phyloP scores from a whole-genome alignment of 2,888 invertebrate species.

The Apeira syringaria region DNA sequence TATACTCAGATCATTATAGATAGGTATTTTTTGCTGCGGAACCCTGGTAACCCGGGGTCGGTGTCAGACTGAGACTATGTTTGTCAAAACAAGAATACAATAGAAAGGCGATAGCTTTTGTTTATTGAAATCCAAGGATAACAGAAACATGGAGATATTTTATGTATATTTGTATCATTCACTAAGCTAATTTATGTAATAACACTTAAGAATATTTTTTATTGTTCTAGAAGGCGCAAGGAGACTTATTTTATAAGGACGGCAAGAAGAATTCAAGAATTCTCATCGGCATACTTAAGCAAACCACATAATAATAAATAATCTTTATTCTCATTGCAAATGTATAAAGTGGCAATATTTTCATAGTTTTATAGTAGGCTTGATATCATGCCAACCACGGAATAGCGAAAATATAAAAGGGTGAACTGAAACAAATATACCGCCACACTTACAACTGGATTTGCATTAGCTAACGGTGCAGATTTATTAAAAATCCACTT shows the following conservation, averaged over 20 bases:
- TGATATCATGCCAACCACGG: conserved; percentile 43
- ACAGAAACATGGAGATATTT: conserved; percentile 6
- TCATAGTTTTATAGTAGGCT: conserved; percentile 50
- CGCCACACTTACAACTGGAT: too few species aligned
- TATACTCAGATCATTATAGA: too few species aligned
- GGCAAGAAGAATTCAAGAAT: conserved; percentile 20
- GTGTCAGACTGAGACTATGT: too few species aligned
- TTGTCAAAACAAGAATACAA: not conserved
- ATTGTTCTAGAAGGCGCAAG: conserved; percentile 19
- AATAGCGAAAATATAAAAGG: too few species aligned
- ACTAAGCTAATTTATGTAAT: conserved; percentile 17
- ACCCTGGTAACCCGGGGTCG: too few species aligned
- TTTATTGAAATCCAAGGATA: not conserved
- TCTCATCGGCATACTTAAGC: conserved; percentile 31
- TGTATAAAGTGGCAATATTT: conserved; percentile 44
- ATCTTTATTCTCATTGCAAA: conserved; percentile 43
- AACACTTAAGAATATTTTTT: conserved; percentile 17
- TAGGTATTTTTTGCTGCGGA: too few species aligned
- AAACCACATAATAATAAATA: conserved; percentile 42
- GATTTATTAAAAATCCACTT: too few species aligned
- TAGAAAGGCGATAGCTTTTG: not conserved
- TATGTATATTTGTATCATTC: conserved; percentile 6
- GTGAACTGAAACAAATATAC: too few species aligned
- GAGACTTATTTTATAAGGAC: conserved; percentile 10
- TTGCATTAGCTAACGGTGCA: too few species aligned